These are phyloP conservation scores for Battus philenor DNA, from an alignment of 1,140 invertebrate species.

Conservation along the genomic window DNA sequence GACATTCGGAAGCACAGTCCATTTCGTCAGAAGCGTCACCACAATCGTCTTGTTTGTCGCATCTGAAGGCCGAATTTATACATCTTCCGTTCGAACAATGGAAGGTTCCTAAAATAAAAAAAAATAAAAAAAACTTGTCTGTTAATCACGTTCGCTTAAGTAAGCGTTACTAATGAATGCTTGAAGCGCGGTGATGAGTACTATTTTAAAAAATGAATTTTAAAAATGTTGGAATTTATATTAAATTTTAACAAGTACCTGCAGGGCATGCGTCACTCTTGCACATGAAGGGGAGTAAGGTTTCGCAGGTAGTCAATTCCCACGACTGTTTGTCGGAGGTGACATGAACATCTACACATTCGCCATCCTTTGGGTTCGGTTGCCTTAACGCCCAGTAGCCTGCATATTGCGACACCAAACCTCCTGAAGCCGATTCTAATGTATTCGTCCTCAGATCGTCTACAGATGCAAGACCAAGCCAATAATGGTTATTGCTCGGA, in stretches of 20 bases:
- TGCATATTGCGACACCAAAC: conserved; percentile 94
- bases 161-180: neutral
- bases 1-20: conserved; percentile 91
- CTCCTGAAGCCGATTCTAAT: conserved; percentile 93
- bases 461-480: conserved; percentile 91
- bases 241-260: conserved; percentile 80
- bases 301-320: conserved; percentile 95
- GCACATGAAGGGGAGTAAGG: conserved; percentile 95
- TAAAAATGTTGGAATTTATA: no score
- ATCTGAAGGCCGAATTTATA: conserved; percentile 91
- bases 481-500: conserved; percentile 83
- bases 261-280: conserved; percentile 92
- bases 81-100: conserved; percentile 95
- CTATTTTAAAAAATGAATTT: no score
- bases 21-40: conserved; percentile 94
- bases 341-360: conserved; percentile 89
- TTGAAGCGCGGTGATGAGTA: no score
- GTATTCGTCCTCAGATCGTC: conserved; percentile 95
- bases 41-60: conserved; percentile 95
- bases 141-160: conserved; percentile 15
- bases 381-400: conserved; percentile 93
- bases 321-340: conserved; percentile 91
- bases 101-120: conserved; percentile 82
- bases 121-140: no score
- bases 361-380: conserved; percentile 89